Evolutionary conservation across 1,140 invertebrate genomes (phyloP), one percentile per base, ranked within the genome.

Genomic region (Leptoteleia sp.): DNA sequence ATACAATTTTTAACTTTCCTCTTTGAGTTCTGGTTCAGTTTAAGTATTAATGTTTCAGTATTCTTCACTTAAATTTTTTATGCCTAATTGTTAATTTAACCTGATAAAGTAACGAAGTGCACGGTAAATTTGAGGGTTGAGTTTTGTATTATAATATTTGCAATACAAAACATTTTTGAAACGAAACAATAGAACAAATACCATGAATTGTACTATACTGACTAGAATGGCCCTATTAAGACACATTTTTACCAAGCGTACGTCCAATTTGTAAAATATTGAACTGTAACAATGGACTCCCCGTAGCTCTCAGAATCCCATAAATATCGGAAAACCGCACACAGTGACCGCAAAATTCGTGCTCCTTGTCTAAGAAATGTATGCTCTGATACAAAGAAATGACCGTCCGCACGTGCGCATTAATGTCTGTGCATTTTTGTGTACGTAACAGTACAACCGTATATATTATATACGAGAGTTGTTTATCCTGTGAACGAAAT

Each of bases 231-330:
- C 47, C 62, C 59, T 81, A 81, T 79, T 83, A 73, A 25, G 16
- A 76, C 68, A 70, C 55, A 65, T 83, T 83, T 79, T 76, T 72
- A 71, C 70, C 33, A 75, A 68, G 43, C 52, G 40, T 64, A 77
- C 72, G 72, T 84, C 72, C 76, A 83, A 84, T 84, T 84, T 83
- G 81, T 78, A 82, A 61, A 76, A 84, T 84, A 82, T 84, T 79
- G 61, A 31, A 27, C n/a, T 25, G 15, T 35, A 37, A 27, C 65
- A 72, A 71, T 62, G 13, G 42, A n/a, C 16, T 4, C 57, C 73
- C 80, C 52, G 61, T 13, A 35, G 45, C 38, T 38, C 33, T 59
- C 40, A 42, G 35, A 77, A 71, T 40, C 71, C 80, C 65, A 83
- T 82, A 83, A 84, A 84, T 82, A 80, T 77, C 62, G 38, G 31